Conservation (phyloP, 2,113 vertebrate genomes). For the Sturnira hondurensis region DNA sequence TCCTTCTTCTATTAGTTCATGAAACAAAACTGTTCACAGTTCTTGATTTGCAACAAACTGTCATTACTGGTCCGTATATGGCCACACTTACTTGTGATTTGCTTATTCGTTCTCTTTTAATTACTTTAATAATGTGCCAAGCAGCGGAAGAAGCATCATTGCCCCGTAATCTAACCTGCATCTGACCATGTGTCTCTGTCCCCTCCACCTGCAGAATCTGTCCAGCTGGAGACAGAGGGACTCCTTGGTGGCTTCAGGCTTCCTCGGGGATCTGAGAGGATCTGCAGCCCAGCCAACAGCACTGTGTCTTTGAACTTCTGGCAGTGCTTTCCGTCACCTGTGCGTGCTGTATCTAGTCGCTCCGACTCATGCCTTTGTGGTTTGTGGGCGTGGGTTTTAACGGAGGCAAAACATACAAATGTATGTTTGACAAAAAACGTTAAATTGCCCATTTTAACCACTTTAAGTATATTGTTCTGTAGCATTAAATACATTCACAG, state of each 20-base stretch:
- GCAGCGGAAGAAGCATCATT: not conserved
- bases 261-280: not conserved
- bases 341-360: not conserved
- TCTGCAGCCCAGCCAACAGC: not conserved
- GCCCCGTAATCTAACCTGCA: not conserved
- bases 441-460: not conserved
- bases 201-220: too few species aligned
- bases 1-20: not conserved
- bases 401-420: not conserved
- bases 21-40: not conserved
- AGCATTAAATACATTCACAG: too few species aligned
- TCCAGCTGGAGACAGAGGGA: not conserved
- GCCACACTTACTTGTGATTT: not conserved
- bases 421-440: too few species aligned
- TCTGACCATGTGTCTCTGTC: rapidly evolving
- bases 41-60: not conserved
- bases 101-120: not conserved
- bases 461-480: too few species aligned
- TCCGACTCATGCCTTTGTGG: not conserved
- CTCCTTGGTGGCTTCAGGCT: not conserved
- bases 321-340: not conserved
- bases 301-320: not conserved
- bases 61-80: not conserved
- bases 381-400: not conserved
- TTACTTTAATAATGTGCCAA: not conserved